These are phyloP conservation scores for Dioctria rufipes DNA, from an alignment of 2,888 invertebrate species.

Conservation along the genomic window DNA sequence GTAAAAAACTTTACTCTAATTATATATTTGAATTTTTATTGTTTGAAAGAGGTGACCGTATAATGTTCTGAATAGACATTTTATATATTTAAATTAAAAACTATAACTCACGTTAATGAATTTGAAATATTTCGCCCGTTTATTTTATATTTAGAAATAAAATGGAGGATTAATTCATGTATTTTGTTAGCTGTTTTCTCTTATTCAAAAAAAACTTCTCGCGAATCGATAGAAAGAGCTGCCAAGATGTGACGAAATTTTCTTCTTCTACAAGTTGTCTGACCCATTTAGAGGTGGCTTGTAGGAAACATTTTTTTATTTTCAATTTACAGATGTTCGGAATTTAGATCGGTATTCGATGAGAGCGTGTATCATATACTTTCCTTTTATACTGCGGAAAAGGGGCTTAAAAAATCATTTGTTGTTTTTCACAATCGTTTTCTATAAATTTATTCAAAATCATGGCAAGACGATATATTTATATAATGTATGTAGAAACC, in stretches of 20 bases:
- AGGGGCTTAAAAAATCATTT: too few relatives aligned
- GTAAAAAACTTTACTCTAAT: conserved; percentile 61
- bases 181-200: not conserved
- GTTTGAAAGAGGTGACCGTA: conserved; percentile 2
- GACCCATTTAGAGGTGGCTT: conserved; percentile 27
- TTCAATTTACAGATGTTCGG: conserved; percentile 34
- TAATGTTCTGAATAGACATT: conserved; percentile 2
- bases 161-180: conserved; percentile 5
- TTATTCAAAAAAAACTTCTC: not conserved
- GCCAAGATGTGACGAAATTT: conserved; percentile 37
- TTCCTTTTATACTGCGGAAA: too few relatives aligned
- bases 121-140: conserved; percentile 35
- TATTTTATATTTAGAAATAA: conserved; percentile 37
- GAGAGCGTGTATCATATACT: not conserved
- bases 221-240: not conserved
- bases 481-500: too few relatives aligned
- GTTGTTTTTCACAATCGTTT: too few relatives aligned
- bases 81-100: conserved; percentile 11
- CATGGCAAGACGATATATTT: too few relatives aligned
- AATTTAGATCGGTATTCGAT: not conserved
- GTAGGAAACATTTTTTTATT: conserved; percentile 10
- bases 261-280: conserved; percentile 10
- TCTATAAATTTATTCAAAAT: too few relatives aligned
- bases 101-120: conserved; percentile 24
- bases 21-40: conserved; percentile 10